Base-by-base conservation (phyloP, 35 echinoderm and acorn worm genomes). In the Patiria miniata region DNA sequence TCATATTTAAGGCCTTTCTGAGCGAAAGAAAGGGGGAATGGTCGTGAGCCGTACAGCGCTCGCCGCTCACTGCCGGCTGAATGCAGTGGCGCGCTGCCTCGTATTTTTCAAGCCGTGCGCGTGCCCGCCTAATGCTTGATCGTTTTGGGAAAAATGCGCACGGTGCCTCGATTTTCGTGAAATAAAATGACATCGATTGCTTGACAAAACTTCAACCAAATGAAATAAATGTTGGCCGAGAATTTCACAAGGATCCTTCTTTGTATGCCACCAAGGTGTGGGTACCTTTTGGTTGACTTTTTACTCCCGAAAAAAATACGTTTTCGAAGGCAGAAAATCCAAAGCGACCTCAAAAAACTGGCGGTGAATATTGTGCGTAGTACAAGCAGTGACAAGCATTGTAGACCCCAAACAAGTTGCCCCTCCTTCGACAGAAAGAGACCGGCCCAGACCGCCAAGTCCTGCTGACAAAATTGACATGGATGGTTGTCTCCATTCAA, bases 91-190 rank as follows among this genome's bases (percentile, higher is more conserved):
- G 65, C 65, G 65, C 65, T 73, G 65, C 65, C 26, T 18, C 65
- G 65, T 73, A 32, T 73, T 73, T n/a, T 73, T 73, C 65, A 73
- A 73, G 65, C 65, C 65, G 65, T 16, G 34, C 65, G 65, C 65
- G 65, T 73, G 65, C 21, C 65, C 65, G 65, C 65, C 65, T 30
- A 73, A 73, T 73, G 65, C 65, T 23, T 73, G 65, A 34, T 73
- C 65, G 65, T 73, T 73, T 73, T 73, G 65, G 34, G 34, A 73
- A 73, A 73, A 32, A 73, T 34, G 65, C 65, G 34, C 12, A 34
- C 65, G 26, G 65, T 73, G 65, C 26, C 65, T 73, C 65, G 65
- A 12, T 73, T 73, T 73, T 73, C 65, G 65, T 73, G 65, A 73
- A 73, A 73, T 73, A 73, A 73, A 73, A 73, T 26, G 65, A 73